phyloP scores from a whole-genome alignment of 64 coral and sea anemone species.

The Stylophora pistillata region DNA sequence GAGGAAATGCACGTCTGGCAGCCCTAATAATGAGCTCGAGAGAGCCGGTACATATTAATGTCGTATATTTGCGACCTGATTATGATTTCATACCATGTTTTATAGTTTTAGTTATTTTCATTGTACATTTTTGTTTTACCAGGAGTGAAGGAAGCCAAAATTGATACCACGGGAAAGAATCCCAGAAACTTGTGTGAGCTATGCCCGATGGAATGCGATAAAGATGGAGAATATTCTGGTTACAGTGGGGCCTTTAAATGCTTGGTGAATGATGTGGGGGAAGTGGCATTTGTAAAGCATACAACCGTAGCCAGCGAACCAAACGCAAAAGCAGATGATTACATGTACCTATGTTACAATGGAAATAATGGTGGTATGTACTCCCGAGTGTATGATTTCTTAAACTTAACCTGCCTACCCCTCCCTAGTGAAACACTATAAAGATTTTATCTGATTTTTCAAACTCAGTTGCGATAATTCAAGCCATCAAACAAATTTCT shows the following conservation, averaged over 20 bases:
- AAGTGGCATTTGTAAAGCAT: constrained; percentile 63
- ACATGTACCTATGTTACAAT: constrained; percentile 42
- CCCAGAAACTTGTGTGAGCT: constrained; percentile 45
- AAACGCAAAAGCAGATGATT: neutral
- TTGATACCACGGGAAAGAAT: too few species aligned
- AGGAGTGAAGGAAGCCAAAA: too few species aligned
- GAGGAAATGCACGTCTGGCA: too few species aligned
- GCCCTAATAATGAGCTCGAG: neutral
- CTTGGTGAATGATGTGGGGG: constrained; percentile 24
- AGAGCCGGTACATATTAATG: too few species aligned
- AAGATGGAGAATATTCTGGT: neutral
- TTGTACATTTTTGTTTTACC: too few species aligned
- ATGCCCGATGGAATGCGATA: neutral
- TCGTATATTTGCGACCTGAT: too few species aligned
- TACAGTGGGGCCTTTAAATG: constrained; percentile 62
- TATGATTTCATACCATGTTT: too few species aligned
- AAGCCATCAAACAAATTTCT: too few species aligned
- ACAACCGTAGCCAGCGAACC: constrained; percentile 3
- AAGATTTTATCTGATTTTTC: too few species aligned
- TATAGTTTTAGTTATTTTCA: too few species aligned
- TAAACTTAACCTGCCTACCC: neutral
- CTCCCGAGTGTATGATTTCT: neutral
- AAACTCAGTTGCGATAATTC: too few species aligned
- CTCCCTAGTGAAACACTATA: too few species aligned
- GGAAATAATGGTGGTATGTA: constrained; percentile 25